Conservation (phyloP, 1,140 invertebrate genomes). For the Lepidurus packardi region DNA sequence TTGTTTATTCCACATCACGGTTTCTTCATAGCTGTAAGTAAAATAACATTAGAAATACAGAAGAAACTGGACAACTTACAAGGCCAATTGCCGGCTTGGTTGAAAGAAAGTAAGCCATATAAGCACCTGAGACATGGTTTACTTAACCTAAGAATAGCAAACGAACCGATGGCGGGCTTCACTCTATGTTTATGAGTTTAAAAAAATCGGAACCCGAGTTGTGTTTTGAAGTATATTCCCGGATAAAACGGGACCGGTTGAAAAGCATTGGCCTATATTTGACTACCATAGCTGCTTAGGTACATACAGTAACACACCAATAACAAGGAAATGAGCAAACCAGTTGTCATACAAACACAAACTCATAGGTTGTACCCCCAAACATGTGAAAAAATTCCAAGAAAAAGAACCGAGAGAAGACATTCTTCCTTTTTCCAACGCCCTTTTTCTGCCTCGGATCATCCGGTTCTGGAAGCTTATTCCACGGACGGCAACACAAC, state of each 20-base stretch:
- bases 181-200: background rate
- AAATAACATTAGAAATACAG: no score
- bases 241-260: background rate
- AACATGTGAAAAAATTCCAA: background rate
- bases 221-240: background rate
- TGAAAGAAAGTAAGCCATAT: no score
- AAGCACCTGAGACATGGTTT: no score
- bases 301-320: slow-evolving; percentile 22
- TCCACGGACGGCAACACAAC: slow-evolving; percentile 20
- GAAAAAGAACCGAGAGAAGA: background rate
- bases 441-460: background rate
- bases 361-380: background rate
- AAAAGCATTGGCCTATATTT: slow-evolving; percentile 22
- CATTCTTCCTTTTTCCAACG: background rate
- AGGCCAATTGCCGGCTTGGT: no score
- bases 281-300: slow-evolving; percentile 21
- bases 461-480: background rate
- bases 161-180: no score
- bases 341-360: slow-evolving; percentile 22
- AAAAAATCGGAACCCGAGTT: background rate
- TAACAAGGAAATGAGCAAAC: slow-evolving; percentile 22
- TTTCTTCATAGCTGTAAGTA: background rate
- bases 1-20: background rate
- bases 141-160: no score
- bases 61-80: no score